These are phyloP conservation scores for Acomys russatus DNA, from an alignment of 2,797 vertebrate species.

Conservation along the genomic window DNA sequence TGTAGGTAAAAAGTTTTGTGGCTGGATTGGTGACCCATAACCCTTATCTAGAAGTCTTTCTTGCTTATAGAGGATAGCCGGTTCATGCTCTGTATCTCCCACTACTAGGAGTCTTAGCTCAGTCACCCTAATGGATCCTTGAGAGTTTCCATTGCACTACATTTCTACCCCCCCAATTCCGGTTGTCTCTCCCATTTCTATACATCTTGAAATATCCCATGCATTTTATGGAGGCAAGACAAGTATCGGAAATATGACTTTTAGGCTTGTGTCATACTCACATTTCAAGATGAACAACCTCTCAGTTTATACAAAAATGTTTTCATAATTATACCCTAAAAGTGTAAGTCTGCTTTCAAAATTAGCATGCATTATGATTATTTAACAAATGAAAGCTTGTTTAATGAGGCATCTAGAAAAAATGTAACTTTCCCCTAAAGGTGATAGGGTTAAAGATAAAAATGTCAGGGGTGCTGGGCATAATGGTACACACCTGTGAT, in stretches of 20 bases:
- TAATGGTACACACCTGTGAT: too few species aligned
- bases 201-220: slow-evolving; percentile 59
- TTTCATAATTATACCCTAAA: slow-evolving; percentile 58
- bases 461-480: too few species aligned
- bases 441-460: background rate
- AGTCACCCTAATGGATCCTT: background rate
- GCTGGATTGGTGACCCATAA: background rate
- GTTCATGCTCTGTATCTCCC: background rate
- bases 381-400: slow-evolving; percentile 29
- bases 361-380: background rate
- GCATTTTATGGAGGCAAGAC: slow-evolving; percentile 39
- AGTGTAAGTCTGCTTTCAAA: slow-evolving; percentile 25
- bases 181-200: background rate
- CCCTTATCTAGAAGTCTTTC: background rate
- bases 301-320: slow-evolving; percentile 13
- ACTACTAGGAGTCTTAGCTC: background rate
- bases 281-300: slow-evolving; percentile 43
- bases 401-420: slow-evolving; percentile 37
- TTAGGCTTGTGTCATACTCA: background rate
- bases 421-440: slow-evolving; percentile 6
- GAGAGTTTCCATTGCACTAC: background rate
- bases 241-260: slow-evolving; percentile 55
- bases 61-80: background rate
- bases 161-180: background rate
- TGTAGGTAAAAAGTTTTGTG: background rate